Evolutionary conservation across 1,140 invertebrate genomes (phyloP).

Genomic region (Drosophila novamexicana): DNA sequence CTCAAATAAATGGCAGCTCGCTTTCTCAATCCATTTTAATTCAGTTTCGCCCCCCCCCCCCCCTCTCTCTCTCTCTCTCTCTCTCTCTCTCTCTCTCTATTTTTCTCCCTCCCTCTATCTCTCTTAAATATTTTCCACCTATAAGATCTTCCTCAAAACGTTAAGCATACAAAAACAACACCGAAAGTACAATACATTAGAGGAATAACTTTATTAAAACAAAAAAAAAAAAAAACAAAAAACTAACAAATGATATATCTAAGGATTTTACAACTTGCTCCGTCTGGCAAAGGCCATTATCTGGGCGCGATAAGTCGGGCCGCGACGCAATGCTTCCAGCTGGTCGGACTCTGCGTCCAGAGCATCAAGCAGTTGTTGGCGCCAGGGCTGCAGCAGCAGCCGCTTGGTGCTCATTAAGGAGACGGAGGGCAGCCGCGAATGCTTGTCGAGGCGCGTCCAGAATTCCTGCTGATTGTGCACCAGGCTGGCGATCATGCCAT

Average conservation of each 20-base stretch:
- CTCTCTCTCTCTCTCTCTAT: too few relatives aligned
- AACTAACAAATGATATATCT: background rate
- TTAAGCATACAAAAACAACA: too few relatives aligned
- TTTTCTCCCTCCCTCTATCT: too few relatives aligned
- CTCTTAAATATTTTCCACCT: too few relatives aligned
- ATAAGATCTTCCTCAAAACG: too few relatives aligned
- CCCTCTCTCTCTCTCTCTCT: too few relatives aligned
- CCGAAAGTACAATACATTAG: too few relatives aligned
- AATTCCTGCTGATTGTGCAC: constrained; percentile 86
- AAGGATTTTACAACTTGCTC: constrained; percentile 18
- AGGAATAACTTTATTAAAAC: too few relatives aligned
- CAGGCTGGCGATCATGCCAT: constrained; percentile 89
- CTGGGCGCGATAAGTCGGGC: constrained; percentile 30
- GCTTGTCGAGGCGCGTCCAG: constrained; percentile 86
- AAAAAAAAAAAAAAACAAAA: background rate
- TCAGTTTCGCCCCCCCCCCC: too few relatives aligned
- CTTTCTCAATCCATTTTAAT: too few relatives aligned
- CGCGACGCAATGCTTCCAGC: constrained; percentile 36
- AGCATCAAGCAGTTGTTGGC: constrained; percentile 38
- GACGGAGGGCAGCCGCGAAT: constrained; percentile 85
- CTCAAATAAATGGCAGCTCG: too few relatives aligned
- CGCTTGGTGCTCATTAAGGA: constrained; percentile 86
- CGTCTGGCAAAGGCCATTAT: constrained; percentile 42
- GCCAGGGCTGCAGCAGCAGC: constrained; percentile 78
- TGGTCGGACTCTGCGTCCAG: constrained; percentile 50